Base-by-base conservation (phyloP, 1,140 invertebrate species). In the Philotrypesis tridentata region DNA sequence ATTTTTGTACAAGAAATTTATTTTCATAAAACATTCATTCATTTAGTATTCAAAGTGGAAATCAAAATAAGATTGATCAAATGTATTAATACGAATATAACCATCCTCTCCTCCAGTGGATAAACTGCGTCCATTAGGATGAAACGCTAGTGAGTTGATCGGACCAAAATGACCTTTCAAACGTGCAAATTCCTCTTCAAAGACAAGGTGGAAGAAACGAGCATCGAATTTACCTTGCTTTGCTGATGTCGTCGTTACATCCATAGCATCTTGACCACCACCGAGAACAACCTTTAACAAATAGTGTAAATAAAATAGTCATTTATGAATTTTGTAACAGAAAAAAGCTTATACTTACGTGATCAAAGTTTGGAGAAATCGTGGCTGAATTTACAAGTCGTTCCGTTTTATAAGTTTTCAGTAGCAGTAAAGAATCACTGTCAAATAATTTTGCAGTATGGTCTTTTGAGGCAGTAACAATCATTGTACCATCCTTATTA, bases 151-250 rank as follows among this genome's bases (percentile, higher is more conserved):
- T 91, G 97, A 98, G 93, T 99, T 99, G 86, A 99, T 99, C 1
- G 99, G 99, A 86, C 99, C 99, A 89, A 99, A 99, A 93, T 99
- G 99, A 72, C 98, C 99, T 91, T 99, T 99, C 0, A 99, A 95
- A 77, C 98, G 93, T 0, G 96, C 99, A 92, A 99, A 99, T 92
- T 99, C 99, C 92, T 99, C 98, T 93, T 99, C 99, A 90, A 99
- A 99, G n/a, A 99, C 96, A 67, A 99, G 91, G 92, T 99, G 98
- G 94, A 97, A 99, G 91, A 99, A 99, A 68, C 98, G 94, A 5
- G 99, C 98, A 91, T 99, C 99, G 89, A 99, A 99, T 93, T 99
- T 99, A 31, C 99, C 99, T 79, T 97, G 95, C 85, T 97, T 94
- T 0, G 98, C 95, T 0, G 97, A 98, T 0, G 98, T 99, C 8